Evolutionary conservation across 2,113 vertebrate species (phyloP).

Genomic region (Aegypius monachus): DNA sequence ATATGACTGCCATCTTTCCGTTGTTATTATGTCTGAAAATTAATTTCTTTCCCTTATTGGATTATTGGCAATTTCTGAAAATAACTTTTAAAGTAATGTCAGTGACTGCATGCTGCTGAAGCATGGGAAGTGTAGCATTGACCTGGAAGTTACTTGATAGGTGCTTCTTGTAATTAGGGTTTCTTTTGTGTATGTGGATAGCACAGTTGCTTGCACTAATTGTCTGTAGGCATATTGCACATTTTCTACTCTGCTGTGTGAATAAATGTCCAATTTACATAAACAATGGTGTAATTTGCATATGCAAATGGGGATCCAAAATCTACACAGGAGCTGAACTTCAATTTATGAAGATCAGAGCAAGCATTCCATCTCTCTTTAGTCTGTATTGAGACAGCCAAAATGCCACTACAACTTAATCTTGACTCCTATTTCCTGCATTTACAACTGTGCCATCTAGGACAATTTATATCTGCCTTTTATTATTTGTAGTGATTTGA

Average conservation of each 20-base stretch:
- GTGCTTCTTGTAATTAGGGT: background rate
- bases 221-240: background rate
- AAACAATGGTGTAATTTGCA: background rate
- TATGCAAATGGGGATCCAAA: background rate
- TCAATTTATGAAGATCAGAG: slow-evolving; percentile 2
- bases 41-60: background rate
- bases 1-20: background rate
- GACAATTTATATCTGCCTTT: background rate
- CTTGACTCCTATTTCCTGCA: background rate
- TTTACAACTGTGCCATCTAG: background rate
- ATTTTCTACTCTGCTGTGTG: background rate
- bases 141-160: background rate
- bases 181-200: background rate
- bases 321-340: background rate
- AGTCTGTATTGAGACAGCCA: background rate
- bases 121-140: background rate
- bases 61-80: background rate
- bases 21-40: background rate
- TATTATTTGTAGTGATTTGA: slow-evolving; percentile 13
- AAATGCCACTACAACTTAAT: background rate
- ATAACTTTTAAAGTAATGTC: background rate
- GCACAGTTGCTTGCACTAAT: background rate
- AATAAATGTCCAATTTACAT: slow-evolving; percentile 8
- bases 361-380: background rate
- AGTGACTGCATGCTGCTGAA: background rate